A percentile compares a stretch with the other conserved stretches of the same genome.
Evolutionary conservation across 2,888 invertebrate genomes (phyloP).

Genomic region (Athalia cordata): DNA sequence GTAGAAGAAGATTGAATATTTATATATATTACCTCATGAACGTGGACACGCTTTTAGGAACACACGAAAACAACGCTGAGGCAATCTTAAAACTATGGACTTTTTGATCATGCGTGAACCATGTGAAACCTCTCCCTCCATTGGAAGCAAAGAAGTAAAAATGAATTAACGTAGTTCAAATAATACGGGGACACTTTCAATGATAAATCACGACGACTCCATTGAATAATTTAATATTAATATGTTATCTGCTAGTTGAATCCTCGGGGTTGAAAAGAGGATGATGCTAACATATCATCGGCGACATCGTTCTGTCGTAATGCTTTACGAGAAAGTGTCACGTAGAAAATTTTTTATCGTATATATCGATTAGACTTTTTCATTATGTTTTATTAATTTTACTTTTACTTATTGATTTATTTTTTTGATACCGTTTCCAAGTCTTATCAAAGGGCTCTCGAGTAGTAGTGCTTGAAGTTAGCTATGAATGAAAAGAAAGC

Average conservation of each 20-base stretch:
- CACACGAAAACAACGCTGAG: constrained; percentile 72
- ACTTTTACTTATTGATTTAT: constrained; percentile 5
- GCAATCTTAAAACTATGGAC: constrained; percentile 73
- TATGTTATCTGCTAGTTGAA: constrained; percentile 6
- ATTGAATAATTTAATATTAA: no score
- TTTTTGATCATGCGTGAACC: constrained; percentile 72
- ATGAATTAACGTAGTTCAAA: constrained; percentile 23
- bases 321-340: constrained; percentile 3
- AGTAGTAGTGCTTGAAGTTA: constrained; percentile 46
- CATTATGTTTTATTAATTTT: not conserved
- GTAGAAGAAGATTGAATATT: not conserved
- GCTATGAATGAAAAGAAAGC: constrained; percentile 9
- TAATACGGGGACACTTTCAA: constrained; percentile 39
- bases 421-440: constrained; percentile 19
- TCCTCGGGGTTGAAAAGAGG: constrained; percentile 10
- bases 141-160: not conserved
- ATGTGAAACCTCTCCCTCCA: constrained; percentile 49
- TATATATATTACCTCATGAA: constrained; percentile 49
- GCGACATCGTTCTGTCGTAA: not conserved
- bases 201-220: not conserved
- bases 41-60: constrained; percentile 69
- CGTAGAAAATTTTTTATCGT: constrained; percentile 19
- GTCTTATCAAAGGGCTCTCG: constrained; percentile 11
- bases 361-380: constrained; percentile 23
- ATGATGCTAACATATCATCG: constrained; percentile 2